Base-by-base conservation (phyloP, 2,113 vertebrate species). In the Spea bombifrons region DNA sequence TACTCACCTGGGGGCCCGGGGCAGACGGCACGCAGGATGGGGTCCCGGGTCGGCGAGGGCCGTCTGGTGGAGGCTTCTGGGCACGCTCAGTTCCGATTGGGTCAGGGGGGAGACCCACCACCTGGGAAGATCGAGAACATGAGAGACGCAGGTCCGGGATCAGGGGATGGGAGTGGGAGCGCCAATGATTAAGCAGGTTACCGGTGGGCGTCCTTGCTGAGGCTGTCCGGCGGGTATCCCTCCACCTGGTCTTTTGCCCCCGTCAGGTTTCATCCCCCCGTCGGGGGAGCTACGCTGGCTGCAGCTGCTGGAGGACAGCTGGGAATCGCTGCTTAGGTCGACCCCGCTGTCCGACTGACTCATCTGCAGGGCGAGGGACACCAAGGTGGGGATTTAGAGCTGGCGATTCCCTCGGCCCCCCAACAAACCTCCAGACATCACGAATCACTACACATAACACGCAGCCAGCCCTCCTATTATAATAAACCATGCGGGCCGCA, bases 291-390 rank as follows among this genome's bases (percentile, higher is more conserved):
- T 91, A 74, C 90, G 85, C 83, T 91, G 90, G 74, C 89, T 90
- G 82, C 90, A 90, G 75, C 86, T 87, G 80, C 88, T 88, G 59
- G 90, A 91, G 30, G 90, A 91, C 63, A 88, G 90, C 81, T 90
- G 90, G 7, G 89, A 91, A 74, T 90, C 90, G 47, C 89, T 90
- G 84, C 90, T 91, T 80, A 91, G 86, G 81, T 91, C 90, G 71
- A 91, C 90, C 8, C 90, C 90, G 67, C 90, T 91, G 88, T 91
- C 90, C 75, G 89, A 89, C 80, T 90, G 88, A 84, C 89, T 91
- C 87, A 90, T 90, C 89, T 91, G 80, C 76, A 12, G 55, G 46
- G 4, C 44, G 15, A 49, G 48, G 48, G 8, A 8, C 15, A 50
- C 5, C 6, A 17, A 16, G 3, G 59, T 5, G 59, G 15, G 10